A percentile compares a stretch with the other conserved stretches of the same genome.
These are phyloP conservation scores for Trissoscelio sp. DNA, from an alignment of 2,888 invertebrate species.

Conservation along the genomic window DNA sequence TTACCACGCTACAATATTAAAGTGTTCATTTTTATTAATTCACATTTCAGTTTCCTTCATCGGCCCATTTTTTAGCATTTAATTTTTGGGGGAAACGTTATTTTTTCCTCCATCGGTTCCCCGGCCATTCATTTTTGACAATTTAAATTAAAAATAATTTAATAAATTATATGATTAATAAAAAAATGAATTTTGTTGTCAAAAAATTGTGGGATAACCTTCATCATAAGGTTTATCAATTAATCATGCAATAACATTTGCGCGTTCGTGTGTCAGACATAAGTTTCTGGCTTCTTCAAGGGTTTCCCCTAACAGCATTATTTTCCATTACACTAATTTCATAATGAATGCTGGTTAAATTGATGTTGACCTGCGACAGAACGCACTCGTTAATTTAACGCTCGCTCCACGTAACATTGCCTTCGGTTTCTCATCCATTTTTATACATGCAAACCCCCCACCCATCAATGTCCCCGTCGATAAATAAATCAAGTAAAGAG, in stretches of 20 bases:
- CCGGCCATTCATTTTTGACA: too few species aligned
- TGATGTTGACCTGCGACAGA: constrained; percentile 41
- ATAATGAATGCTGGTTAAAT: constrained; percentile 37
- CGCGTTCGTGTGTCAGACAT: constrained; percentile 17
- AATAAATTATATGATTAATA: too few species aligned
- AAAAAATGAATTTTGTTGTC: too few species aligned
- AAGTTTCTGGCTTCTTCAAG: constrained; percentile 67
- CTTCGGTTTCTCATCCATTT: constrained; percentile 36
- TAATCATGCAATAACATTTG: background rate
- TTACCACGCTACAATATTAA: too few species aligned
- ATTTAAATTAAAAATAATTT: too few species aligned
- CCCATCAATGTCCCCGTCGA: constrained; percentile 10
- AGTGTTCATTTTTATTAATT: too few species aligned
- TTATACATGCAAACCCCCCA: constrained; percentile 38
- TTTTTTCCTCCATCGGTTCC: too few species aligned
- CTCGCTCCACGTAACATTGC: constrained; percentile 6
- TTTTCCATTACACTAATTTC: constrained; percentile 71
- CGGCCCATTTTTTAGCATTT: too few species aligned
- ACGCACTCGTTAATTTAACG: constrained; percentile 11
- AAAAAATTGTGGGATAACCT: too few species aligned
- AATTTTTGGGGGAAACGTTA: too few species aligned
- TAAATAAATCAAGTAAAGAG: constrained; percentile 51
- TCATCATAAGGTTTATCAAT: too few species aligned
- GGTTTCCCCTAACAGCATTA: constrained; percentile 75
- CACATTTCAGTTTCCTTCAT: too few species aligned